These are phyloP conservation scores for Gambelia wislizenii DNA, from an alignment of 2,797 vertebrate genomes.

Conservation along the genomic window DNA sequence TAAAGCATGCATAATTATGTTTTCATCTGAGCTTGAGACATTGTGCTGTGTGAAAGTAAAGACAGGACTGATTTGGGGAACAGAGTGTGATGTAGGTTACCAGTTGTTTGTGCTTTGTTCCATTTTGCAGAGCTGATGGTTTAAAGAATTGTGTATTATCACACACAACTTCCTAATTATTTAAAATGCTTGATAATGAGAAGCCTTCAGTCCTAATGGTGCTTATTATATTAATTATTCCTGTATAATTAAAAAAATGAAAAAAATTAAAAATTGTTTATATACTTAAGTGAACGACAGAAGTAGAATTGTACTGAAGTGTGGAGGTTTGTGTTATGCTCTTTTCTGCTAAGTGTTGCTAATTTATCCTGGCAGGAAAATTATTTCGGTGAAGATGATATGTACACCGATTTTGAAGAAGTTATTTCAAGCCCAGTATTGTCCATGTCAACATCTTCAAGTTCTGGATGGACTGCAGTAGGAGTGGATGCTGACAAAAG, in stretches of 20 bases:
- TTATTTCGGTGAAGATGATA: conserved; percentile 98
- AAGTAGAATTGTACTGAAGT: background rate
- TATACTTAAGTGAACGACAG: background rate
- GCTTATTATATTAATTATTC: background rate
- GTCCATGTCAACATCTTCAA: conserved; percentile 91
- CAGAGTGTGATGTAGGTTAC: background rate
- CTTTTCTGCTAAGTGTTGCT: background rate
- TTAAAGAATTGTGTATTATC: background rate
- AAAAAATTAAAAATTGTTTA: rapidly evolving
- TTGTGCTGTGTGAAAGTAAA: conserved; percentile 1
- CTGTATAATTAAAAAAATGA: background rate
- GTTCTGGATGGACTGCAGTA: conserved; percentile 93
- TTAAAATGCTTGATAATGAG: background rate
- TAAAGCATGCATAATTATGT: background rate
- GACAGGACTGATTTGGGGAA: background rate
- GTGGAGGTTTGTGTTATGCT: conserved; percentile 17
- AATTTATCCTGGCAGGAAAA: conserved; percentile 86
- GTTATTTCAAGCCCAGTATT: conserved; percentile 90
- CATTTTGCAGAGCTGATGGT: background rate
- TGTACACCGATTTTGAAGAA: conserved; percentile 98
- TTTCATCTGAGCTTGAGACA: background rate
- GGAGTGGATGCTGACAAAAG: conserved; percentile 87
- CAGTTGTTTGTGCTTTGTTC: background rate
- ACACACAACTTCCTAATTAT: background rate
- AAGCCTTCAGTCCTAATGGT: background rate